A percentile compares a stretch with the other conserved stretches of the same genome.
phyloP scores from a whole-genome alignment of 2,888 invertebrate species.

The Nemurella pictetii region DNA sequence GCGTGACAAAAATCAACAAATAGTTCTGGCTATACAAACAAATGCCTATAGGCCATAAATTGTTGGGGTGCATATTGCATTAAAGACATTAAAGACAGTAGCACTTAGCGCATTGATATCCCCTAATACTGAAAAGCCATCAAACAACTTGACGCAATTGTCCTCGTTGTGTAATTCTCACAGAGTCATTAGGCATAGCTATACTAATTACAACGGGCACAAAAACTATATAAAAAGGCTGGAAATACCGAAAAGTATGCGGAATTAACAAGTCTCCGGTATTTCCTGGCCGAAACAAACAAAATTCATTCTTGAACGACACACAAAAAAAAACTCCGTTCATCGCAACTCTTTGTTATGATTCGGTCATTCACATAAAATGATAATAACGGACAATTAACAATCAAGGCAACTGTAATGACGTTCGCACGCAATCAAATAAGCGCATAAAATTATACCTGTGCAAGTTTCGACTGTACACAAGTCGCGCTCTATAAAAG shows the following conservation, averaged over 20 bases:
- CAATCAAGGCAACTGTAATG: not conserved
- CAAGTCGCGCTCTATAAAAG: slow-evolving; percentile 13
- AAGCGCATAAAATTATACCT: not conserved
- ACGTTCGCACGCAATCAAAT: not conserved
- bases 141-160: too few relatives aligned
- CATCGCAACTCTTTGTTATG: not conserved
- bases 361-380: not conserved
- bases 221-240: too few relatives aligned
- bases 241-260: too few relatives aligned
- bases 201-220: too few relatives aligned
- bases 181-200: too few relatives aligned
- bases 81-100: not conserved
- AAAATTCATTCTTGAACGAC: too few relatives aligned
- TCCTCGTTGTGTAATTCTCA: too few relatives aligned
- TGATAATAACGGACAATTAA: not conserved
- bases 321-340: not conserved
- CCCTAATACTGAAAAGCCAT: too few relatives aligned
- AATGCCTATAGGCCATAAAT: too few relatives aligned
- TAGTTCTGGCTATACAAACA: not conserved
- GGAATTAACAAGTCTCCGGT: too few relatives aligned
- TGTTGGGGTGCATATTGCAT: not conserved
- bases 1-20: not conserved
- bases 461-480: not conserved
- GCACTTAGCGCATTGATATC: not conserved
- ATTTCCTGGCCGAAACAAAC: too few relatives aligned